phyloP scores from a whole-genome alignment of 2,113 vertebrate species.

The Gnathonemus echidnorhynchus region DNA sequence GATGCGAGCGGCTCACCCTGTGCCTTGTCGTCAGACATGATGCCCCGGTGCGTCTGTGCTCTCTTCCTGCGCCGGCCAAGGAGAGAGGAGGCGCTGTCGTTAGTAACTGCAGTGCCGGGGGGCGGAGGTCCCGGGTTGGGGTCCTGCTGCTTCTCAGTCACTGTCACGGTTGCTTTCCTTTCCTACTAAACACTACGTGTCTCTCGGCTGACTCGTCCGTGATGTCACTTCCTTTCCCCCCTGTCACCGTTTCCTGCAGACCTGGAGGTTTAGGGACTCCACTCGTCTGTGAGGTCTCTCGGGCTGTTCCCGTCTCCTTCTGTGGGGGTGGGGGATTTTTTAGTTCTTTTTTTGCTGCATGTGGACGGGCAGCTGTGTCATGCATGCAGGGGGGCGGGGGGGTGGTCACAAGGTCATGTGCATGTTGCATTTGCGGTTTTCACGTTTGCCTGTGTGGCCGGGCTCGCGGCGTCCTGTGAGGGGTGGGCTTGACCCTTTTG shows the following conservation, averaged over 20 bases:
- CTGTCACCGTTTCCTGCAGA: not conserved
- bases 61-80: not conserved
- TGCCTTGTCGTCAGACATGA: not conserved
- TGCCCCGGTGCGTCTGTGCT: not conserved
- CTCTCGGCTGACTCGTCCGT: not conserved
- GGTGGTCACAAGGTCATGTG: not conserved
- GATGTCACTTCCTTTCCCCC: not conserved
- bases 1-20: not conserved
- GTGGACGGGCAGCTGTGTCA: constrained; percentile 32
- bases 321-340: constrained; percentile 27
- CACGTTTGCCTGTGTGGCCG: not conserved
- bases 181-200: not conserved
- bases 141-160: not conserved
- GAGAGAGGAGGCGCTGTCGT: not conserved
- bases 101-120: not conserved
- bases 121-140: not conserved
- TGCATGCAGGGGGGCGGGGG: not conserved
- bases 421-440: not conserved
- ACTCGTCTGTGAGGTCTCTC: constrained; percentile 1
- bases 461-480: too few relatives aligned
- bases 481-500: not conserved
- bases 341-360: constrained; percentile 54
- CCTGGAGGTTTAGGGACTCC: not conserved
- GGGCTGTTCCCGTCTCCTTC: not conserved
- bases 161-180: not conserved